Percentiles rank a stretch among this genome's conserved stretches.
Conservation (phyloP, 2,113 vertebrate species). For the Lutjanus erythropterus region DNA sequence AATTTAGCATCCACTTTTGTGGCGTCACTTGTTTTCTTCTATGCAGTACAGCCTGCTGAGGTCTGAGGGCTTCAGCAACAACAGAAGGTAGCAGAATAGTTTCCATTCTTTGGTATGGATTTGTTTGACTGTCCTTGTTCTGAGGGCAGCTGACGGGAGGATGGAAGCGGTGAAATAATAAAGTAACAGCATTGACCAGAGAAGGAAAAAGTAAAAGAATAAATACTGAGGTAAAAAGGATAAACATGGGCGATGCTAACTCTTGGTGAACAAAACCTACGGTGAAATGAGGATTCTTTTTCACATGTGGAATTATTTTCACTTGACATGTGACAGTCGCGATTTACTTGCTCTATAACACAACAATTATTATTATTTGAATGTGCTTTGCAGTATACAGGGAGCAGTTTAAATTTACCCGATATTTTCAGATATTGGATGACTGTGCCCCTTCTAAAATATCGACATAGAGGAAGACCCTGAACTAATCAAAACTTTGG, state of each 20-base stretch:
- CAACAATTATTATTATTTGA: not conserved
- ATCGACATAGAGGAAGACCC: not conserved
- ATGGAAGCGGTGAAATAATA: constrained; percentile 2
- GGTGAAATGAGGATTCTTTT: not conserved
- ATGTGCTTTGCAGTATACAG: not conserved
- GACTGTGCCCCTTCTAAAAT: not conserved
- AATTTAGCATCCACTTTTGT: not conserved
- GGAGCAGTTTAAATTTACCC: too few relatives aligned
- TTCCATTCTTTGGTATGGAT: not conserved
- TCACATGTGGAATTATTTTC: not conserved
- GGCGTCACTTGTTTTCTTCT: not conserved
- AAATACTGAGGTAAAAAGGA: not conserved
- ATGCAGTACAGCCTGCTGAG: not conserved
- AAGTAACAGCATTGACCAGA: not conserved
- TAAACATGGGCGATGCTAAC: not conserved
- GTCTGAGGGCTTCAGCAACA: not conserved
- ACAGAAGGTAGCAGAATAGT: not conserved
- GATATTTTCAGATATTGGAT: not conserved
- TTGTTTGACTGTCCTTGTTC: not conserved
- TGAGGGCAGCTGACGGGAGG: constrained; percentile 22
- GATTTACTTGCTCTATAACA: not conserved
- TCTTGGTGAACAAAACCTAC: not conserved
- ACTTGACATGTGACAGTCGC: not conserved
- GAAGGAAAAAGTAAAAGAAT: not conserved
- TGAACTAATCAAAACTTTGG: not conserved